Evolutionary conservation across 1,140 invertebrate species (phyloP), one percentile per base, ranked within the genome.

Genomic region (Metopolophium dirhodum): DNA sequence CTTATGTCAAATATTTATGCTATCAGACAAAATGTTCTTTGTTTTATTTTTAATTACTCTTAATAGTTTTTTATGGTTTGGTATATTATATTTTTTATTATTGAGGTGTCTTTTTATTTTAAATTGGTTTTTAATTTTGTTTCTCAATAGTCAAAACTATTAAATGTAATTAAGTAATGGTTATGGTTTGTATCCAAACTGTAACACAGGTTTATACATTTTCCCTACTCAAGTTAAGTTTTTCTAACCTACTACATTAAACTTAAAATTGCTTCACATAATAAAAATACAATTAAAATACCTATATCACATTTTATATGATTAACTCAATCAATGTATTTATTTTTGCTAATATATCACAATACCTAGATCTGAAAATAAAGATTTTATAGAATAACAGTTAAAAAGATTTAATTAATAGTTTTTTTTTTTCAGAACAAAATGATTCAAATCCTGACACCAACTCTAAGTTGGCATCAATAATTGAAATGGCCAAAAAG

Each of bases 401-500:
- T 57, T 23, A 37, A 26, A 14, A 57, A n/a, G 8, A 57, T 57
- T 41, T 18, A 90, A 57, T 57, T 23, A 54, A 9, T 61, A 61
- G 0, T 26, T 26, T 30, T 68, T 47, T 47, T 61, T 49, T 92
- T 83, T 82, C 49, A 93, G 91, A 93, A 57, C 49, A 54, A 54
- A 93, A 93, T 85, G 91, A 93, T 57, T 26, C 95, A 26, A 96
- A 97, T 94, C 96, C 96, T 1, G 95, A 95, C 20, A 30, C 95
- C 7, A 97, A 97, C 95, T 26, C 94, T 4, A 95, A 95, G 93
- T 94, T 97, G 41, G 95, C 95, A 20, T 95, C 96, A 88, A 94
- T 96, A 41, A 95, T 97, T 77, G 96, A 96, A 45, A 95, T 96
- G 94, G 96, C 96, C 4, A 96, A 96, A 93, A 96, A 96, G 90